Percentiles rank a stretch among this genome's conserved stretches.
Conservation (phyloP, 2,797 vertebrate genomes). For the Tarsius wallacei region DNA sequence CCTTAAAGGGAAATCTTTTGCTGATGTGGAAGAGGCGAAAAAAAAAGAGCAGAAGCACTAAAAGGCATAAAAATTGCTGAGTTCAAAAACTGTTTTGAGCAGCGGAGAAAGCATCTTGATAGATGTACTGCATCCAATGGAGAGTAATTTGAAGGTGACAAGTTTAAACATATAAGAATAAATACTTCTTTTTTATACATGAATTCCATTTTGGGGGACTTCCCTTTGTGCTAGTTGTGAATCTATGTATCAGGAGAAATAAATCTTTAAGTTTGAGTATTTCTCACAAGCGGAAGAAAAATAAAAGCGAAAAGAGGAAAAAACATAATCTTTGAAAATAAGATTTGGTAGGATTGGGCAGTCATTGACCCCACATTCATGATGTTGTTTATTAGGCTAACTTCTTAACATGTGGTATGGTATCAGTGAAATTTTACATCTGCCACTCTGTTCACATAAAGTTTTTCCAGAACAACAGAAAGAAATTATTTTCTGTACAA, state of each 20-base stretch:
- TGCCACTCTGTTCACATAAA: background rate
- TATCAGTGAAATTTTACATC: slow-evolving; percentile 18
- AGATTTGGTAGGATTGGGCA: background rate
- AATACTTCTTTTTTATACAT: too few species aligned
- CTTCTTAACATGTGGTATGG: background rate
- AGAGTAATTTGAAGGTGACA: too few species aligned
- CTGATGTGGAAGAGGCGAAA: too few species aligned
- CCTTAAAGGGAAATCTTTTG: too few species aligned
- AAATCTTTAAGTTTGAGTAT: background rate
- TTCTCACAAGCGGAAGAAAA: slow-evolving; percentile 21
- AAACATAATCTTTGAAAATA: background rate
- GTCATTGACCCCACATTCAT: background rate
- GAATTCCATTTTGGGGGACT: too few species aligned
- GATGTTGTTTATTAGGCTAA: background rate
- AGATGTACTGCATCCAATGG: too few species aligned
- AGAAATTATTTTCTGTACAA: background rate
- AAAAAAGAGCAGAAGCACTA: too few species aligned
- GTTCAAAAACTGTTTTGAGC: too few species aligned
- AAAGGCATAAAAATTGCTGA: too few species aligned
- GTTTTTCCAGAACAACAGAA: background rate
- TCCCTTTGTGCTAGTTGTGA: background rate
- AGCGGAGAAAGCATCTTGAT: too few species aligned
- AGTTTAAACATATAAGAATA: too few species aligned
- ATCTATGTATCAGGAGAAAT: background rate
- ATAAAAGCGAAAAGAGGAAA: background rate